These are phyloP conservation scores for Cataglyphis altisquamis DNA, from an alignment of 2,888 invertebrate genomes.

Conservation along the genomic window DNA sequence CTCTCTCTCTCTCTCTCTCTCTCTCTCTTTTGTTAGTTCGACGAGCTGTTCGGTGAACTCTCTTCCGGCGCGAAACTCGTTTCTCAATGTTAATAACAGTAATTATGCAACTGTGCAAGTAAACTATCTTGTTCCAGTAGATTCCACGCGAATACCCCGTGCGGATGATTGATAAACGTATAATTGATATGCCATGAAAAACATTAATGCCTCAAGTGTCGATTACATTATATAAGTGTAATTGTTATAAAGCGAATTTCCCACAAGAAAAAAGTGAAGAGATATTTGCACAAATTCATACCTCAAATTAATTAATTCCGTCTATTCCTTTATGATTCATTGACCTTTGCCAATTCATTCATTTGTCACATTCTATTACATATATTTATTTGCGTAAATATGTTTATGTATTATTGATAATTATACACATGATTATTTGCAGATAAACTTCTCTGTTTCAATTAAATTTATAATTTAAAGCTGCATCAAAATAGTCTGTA, in stretches of 20 bases:
- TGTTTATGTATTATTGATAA: background rate
- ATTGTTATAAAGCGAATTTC: background rate
- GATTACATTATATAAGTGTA: background rate
- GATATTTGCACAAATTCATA: background rate
- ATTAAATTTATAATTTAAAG: background rate
- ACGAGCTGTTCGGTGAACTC: background rate
- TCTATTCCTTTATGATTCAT: background rate
- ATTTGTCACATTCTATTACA: background rate
- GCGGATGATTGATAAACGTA: background rate
- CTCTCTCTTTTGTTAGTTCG: background rate
- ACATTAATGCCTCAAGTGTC: background rate
- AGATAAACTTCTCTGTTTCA: constrained; percentile 5
- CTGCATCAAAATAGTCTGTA: background rate
- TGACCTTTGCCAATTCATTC: background rate
- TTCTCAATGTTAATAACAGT: background rate
- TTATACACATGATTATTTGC: background rate
- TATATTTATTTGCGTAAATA: background rate
- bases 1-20: too few species aligned
- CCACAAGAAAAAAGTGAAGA: background rate
- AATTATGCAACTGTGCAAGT: background rate
- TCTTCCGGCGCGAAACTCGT: background rate
- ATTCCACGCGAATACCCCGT: background rate
- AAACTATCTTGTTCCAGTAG: background rate
- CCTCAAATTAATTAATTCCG: background rate
- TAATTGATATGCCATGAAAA: constrained; percentile 1